These are phyloP conservation scores for Scotopteryx bipunctaria DNA, from an alignment of 2,888 invertebrate species.

Conservation along the genomic window DNA sequence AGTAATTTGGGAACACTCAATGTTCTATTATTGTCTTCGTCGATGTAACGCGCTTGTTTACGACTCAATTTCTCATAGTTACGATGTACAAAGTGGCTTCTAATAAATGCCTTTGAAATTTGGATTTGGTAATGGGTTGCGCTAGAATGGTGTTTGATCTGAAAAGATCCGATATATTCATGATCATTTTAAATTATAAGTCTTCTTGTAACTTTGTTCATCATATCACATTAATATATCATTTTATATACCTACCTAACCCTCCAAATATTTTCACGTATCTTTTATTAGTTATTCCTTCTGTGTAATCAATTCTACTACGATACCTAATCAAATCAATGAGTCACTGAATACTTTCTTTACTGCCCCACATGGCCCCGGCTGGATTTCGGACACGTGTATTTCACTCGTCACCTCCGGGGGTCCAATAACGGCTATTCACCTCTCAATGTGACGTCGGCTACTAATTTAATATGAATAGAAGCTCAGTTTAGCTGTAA, in stretches of 20 bases:
- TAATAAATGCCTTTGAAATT: constrained; percentile 21
- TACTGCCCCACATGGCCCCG: constrained; percentile 9
- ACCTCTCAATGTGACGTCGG: constrained; percentile 3
- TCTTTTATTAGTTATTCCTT: no score
- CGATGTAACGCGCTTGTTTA: constrained; percentile 50
- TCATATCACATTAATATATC: neutral
- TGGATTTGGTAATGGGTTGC: neutral
- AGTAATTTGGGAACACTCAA: constrained; percentile 56
- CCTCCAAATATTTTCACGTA: neutral
- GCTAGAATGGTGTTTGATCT: constrained; percentile 1
- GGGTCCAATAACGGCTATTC: constrained; percentile 22
- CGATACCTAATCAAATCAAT: neutral
- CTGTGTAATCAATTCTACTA: no score
- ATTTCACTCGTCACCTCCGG: constrained; percentile 18
- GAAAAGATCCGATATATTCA: neutral
- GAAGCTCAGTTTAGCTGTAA: neutral
- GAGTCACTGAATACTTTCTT: constrained; percentile 12
- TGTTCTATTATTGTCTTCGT: constrained; percentile 56
- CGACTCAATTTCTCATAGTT: constrained; percentile 45
- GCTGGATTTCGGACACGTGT: constrained; percentile 13
- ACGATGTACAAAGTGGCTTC: constrained; percentile 37
- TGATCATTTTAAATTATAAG: neutral
- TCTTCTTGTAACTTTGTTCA: neutral
- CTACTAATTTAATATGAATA: constrained; percentile 8
- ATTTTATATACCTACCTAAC: neutral